Evolutionary conservation across 2,113 vertebrate species (phyloP), one percentile per base, ranked within the genome.

Genomic region (Cynoglossus semilaevis): DNA sequence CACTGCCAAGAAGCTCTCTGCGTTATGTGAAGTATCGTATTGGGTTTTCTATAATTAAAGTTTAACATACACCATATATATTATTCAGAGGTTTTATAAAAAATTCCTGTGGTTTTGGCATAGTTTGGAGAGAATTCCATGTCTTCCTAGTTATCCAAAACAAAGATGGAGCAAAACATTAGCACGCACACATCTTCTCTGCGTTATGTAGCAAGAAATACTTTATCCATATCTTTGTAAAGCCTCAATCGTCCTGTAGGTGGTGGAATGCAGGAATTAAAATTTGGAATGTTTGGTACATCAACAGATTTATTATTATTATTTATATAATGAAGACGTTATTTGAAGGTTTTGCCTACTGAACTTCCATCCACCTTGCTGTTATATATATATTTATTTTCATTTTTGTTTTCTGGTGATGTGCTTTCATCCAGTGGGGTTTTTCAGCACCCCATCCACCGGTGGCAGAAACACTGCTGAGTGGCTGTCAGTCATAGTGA

Each of bases 401-500:
- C 9, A 3, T 11, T 11, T 2, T 40, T 9, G 9, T 40, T 40
- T 40, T 11, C 37, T 40, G 5, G 37, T 40, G 37, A 40, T 9
- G 38, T 41, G 0, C 38, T 41, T 41, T 11, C 11, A 41, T 14
- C 14, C 10, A 5, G 10, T 41, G 38, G 9, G 38, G 38, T 41
- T 14, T 41, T 11, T 12, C 38, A 41, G 38, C 4, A 12, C 38
- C 14, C 38, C 38, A 41, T 41, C 11, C 38, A 41, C 38, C 38
- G 10, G 11, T 41, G 10, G 38, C 11, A 13, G 38, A 41, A 58
- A 51, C 58, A 71, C 84, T 83, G 87, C 92, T 93, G 88, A 76
- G 82, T 67, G 84, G 70, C 88, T 81, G 80, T 82, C 82, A 83
- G 84, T 86, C 85, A 86, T 89, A 91, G 88, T 81, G 82, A 80